Conservation (phyloP, 64 coral and sea anemone species). For the Montipora sp. region DNA sequence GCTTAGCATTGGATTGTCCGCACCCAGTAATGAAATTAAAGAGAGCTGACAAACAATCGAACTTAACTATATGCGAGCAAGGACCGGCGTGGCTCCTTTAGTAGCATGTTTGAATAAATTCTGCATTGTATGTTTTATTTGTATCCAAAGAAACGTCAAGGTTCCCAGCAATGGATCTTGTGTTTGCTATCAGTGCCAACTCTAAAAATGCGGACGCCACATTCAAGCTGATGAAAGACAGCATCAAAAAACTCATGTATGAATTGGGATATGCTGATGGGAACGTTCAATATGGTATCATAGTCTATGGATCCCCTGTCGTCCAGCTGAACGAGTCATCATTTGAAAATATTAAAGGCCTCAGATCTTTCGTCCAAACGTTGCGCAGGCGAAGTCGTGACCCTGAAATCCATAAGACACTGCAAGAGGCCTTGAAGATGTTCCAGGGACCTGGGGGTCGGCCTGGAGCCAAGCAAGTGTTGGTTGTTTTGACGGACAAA, state of each 20-base stretch:
- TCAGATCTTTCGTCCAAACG: slow-evolving; percentile 49
- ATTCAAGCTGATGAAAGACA: slow-evolving; percentile 63
- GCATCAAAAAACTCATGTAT: slow-evolving; percentile 45
- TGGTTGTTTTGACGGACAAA: slow-evolving; percentile 83
- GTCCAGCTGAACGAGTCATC: slow-evolving; percentile 32
- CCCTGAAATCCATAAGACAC: slow-evolving; percentile 67
- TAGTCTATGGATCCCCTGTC: slow-evolving; percentile 49
- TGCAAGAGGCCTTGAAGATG: slow-evolving; percentile 66
- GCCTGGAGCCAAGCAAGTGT: slow-evolving; percentile 70
- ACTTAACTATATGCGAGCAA: no score
- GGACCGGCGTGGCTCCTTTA: no score
- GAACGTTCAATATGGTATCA: slow-evolving; percentile 56
- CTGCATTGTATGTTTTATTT: neutral
- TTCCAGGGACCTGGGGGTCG: slow-evolving; percentile 58
- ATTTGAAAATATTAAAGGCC: slow-evolving; percentile 35
- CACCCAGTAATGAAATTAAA: no score
- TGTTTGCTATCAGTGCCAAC: slow-evolving; percentile 69
- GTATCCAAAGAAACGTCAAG: neutral
- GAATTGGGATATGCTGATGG: slow-evolving; percentile 31
- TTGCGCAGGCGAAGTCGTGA: slow-evolving; percentile 55
- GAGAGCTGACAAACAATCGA: no score
- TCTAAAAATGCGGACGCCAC: slow-evolving; percentile 28
- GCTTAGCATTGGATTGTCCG: no score
- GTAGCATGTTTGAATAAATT: neutral
- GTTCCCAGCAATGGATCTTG: slow-evolving; percentile 66